A percentile compares a stretch with the other conserved stretches of the same genome.
Evolutionary conservation across 2,113 vertebrate species (phyloP).

Genomic region (Phaethornis superciliosus): DNA sequence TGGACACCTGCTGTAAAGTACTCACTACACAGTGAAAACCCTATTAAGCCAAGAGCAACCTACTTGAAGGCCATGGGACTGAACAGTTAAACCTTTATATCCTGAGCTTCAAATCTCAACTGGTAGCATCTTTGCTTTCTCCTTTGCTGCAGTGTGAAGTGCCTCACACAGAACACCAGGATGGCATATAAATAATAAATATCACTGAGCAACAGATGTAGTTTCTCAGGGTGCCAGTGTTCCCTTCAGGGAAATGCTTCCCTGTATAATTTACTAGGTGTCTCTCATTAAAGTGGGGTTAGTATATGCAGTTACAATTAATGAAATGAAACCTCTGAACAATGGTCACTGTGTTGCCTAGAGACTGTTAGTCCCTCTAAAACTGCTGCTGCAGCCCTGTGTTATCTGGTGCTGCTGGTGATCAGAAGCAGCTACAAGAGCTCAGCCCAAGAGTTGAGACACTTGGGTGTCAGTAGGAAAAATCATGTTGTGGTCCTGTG

Average conservation of each 20-base stretch:
- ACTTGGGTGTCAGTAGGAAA: neutral
- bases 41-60: neutral
- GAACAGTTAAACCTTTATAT: neutral
- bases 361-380: slow-evolving; percentile 53
- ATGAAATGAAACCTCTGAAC: slow-evolving; percentile 23
- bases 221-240: neutral
- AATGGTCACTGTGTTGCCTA: slow-evolving; percentile 58
- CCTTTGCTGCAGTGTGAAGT: slow-evolving; percentile 8
- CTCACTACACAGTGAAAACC: neutral
- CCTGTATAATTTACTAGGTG: slow-evolving; percentile 61
- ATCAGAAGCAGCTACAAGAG: neutral
- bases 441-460: neutral
- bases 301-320: slow-evolving; percentile 39
- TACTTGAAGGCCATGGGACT: neutral
- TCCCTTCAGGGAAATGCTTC: neutral
- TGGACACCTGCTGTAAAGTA: neutral
- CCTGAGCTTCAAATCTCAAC: neutral
- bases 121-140: slow-evolving; percentile 4
- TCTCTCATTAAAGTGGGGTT: neutral
- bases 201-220: slow-evolving; percentile 33
- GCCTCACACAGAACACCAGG: neutral
- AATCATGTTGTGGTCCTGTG: neutral
- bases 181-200: slow-evolving; percentile 56
- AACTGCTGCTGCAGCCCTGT: neutral
- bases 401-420: slow-evolving; percentile 73